Conservation (phyloP, 2,888 invertebrate genomes). For the Sympetrum striolatum region DNA sequence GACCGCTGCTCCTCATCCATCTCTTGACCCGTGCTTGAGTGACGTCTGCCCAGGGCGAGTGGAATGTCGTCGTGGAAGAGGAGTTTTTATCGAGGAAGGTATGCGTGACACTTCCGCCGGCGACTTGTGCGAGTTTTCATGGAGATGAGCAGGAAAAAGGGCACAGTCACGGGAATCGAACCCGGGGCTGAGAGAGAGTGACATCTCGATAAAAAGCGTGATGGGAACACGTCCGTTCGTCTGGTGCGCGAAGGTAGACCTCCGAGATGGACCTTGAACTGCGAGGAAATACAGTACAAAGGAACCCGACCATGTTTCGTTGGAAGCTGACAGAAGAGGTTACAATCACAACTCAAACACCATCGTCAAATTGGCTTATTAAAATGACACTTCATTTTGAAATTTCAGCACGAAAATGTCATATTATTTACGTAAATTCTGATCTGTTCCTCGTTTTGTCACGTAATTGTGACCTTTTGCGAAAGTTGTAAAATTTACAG, state of each 20-base stretch:
- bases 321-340: background rate
- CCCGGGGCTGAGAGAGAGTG: background rate
- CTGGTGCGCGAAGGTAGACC: background rate
- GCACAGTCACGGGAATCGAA: background rate
- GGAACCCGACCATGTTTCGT: background rate
- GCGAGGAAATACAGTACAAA: background rate
- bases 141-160: background rate
- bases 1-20: background rate
- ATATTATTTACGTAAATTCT: too few species aligned
- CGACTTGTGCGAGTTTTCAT: background rate
- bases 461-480: too few species aligned
- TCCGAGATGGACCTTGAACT: background rate
- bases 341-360: too few species aligned
- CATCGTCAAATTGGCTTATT: too few species aligned
- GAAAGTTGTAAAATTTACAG: too few species aligned
- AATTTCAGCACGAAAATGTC: too few species aligned
- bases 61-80: constrained; percentile 4
- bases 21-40: background rate
- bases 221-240: background rate
- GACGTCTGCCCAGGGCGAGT: background rate
- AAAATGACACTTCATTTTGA: too few species aligned
- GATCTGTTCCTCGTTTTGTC: too few species aligned
- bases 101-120: constrained; percentile 12
- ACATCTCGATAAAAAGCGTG: background rate
- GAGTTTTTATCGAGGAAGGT: background rate